Percentiles rank a stretch among this genome's conserved stretches.
phyloP scores from a whole-genome alignment of 2,113 vertebrate genomes.

The Uropsilus gracilis region DNA sequence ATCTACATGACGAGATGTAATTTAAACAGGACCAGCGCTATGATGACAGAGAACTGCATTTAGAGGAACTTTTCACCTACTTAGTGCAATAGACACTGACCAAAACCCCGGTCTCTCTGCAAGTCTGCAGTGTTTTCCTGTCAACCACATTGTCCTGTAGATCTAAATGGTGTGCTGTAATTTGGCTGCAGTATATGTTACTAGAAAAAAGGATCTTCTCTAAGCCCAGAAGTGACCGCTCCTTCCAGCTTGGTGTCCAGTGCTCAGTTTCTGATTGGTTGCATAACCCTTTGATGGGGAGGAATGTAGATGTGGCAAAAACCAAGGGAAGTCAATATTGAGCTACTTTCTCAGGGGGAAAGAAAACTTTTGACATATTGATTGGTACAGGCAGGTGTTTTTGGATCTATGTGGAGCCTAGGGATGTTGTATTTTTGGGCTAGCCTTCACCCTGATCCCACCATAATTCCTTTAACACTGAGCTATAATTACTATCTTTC shows the following conservation, averaged over 20 bases:
- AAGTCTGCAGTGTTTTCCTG: neutral
- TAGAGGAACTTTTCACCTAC: neutral
- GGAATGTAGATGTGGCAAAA: neutral
- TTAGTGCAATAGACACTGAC: neutral
- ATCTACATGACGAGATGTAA: conserved; percentile 4
- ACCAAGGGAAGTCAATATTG: neutral
- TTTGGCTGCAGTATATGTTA: neutral
- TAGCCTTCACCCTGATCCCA: neutral
- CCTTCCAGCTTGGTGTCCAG: neutral
- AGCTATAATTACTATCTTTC: neutral
- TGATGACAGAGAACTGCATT: neutral
- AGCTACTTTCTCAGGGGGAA: neutral
- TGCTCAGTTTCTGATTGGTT: neutral
- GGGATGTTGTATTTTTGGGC: neutral
- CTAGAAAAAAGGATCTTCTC: neutral
- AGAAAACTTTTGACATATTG: neutral
- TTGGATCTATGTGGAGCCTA: neutral
- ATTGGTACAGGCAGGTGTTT: neutral
- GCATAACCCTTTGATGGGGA: neutral
- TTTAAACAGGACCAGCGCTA: neutral
- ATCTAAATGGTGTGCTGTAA: neutral
- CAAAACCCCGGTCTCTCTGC: neutral
- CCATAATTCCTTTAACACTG: neutral
- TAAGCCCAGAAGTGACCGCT: neutral
- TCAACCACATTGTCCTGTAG: neutral